These are phyloP conservation scores for Mesembrinibis cayennensis DNA, from an alignment of 2,113 vertebrate genomes.

Conservation along the genomic window DNA sequence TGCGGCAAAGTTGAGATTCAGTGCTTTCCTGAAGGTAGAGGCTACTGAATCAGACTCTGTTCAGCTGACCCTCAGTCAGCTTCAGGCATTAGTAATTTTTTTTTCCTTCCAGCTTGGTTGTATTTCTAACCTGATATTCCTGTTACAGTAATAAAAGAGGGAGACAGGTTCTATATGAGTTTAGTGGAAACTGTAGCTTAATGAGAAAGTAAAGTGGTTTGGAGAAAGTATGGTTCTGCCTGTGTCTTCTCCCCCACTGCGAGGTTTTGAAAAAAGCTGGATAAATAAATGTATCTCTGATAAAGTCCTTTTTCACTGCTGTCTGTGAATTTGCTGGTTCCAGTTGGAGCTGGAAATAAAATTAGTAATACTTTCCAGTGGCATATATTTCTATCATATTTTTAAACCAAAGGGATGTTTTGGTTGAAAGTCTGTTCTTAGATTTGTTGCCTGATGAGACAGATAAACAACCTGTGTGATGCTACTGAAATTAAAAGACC, in stretches of 20 bases:
- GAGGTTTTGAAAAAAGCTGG: neutral
- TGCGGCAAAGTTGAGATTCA: neutral
- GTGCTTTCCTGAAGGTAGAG: neutral
- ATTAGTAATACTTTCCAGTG: neutral
- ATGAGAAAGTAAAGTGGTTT: neutral
- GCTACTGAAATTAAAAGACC: neutral
- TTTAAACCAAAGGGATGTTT: neutral
- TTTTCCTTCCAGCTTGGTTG: neutral
- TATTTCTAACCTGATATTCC: neutral
- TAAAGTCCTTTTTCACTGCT: neutral
- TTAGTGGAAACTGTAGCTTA: neutral
- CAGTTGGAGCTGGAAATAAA: neutral
- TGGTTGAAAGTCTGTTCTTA: neutral
- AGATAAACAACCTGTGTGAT: neutral
- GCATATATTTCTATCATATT: neutral
- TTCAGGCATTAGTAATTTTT: neutral
- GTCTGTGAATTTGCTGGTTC: neutral
- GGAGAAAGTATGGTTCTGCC: neutral
- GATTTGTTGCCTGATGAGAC: neutral
- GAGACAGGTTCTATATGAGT: neutral
- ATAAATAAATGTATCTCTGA: neutral
- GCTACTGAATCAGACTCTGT: neutral
- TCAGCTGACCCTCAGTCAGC: neutral
- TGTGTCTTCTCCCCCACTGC: neutral
- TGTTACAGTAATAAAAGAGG: neutral